These are phyloP conservation scores for Troglohyphantes excavatus DNA, from an alignment of 2,888 invertebrate genomes.

Conservation along the genomic window DNA sequence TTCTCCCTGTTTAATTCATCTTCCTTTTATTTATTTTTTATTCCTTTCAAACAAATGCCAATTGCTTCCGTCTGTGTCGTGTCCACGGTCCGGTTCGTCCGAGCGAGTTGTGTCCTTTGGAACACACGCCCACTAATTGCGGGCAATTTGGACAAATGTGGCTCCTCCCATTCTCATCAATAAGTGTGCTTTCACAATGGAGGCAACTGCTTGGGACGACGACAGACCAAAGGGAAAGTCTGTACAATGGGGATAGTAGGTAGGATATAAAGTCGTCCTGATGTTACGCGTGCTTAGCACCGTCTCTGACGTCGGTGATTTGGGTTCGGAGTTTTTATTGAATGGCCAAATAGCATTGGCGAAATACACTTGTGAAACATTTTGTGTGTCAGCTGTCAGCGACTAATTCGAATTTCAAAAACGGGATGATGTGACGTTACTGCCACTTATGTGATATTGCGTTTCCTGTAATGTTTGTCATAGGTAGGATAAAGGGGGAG, in stretches of 20 bases:
- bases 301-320: conserved; percentile 3
- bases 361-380: too few relatives aligned
- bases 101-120: conserved; percentile 30
- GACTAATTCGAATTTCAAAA: too few relatives aligned
- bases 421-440: too few relatives aligned
- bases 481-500: too few relatives aligned
- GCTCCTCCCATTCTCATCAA: conserved; percentile 37
- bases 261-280: not conserved
- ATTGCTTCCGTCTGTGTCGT: conserved; percentile 57
- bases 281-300: conserved; percentile 22
- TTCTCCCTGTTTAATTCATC: conserved; percentile 36
- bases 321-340: not conserved
- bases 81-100: conserved; percentile 64
- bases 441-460: too few relatives aligned
- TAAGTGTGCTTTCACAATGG: conserved; percentile 40
- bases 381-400: too few relatives aligned
- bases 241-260: conserved; percentile 7
- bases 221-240: not conserved
- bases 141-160: conserved; percentile 42
- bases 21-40: conserved; percentile 10
- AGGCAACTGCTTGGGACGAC: conserved; percentile 28
- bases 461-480: too few relatives aligned
- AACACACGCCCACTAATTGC: conserved; percentile 65
- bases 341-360: too few relatives aligned
- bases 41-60: conserved; percentile 5